A percentile compares a stretch with the other conserved stretches of the same genome.
Conservation (phyloP, 2,113 vertebrate genomes). For the Shinisaurus crocodilurus region DNA sequence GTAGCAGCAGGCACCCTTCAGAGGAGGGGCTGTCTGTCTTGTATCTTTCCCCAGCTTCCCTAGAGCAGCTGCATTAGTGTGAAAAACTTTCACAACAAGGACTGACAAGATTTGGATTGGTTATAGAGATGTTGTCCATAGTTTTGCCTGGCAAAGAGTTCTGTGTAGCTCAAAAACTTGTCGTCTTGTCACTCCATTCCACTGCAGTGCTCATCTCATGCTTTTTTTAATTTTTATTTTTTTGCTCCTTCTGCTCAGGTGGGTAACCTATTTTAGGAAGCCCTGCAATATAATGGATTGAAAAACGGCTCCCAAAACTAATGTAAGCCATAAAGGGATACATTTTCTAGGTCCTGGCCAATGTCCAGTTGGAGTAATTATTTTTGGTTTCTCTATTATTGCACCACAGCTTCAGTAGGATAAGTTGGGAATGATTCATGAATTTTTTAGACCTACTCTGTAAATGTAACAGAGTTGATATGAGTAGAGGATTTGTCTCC, state of each 20-base stretch:
- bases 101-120: neutral
- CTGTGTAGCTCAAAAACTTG: neutral
- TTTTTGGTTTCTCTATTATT: conserved; percentile 23
- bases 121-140: neutral
- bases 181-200: neutral
- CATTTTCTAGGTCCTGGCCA: neutral
- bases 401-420: neutral
- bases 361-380: neutral
- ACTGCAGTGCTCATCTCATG: neutral
- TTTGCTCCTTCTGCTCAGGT: neutral
- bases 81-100: neutral
- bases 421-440: neutral
- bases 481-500: fast-evolving
- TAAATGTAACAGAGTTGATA: neutral
- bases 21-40: neutral
- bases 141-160: neutral
- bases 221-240: too few species aligned
- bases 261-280: neutral
- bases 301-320: neutral
- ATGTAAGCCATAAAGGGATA: neutral
- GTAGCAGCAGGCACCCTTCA: conserved; percentile 46
- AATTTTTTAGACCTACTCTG: neutral
- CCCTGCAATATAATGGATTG: neutral
- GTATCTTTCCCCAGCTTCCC: fast-evolving
- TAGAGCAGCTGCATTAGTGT: neutral